Base-by-base conservation (phyloP, 1,140 invertebrate genomes). In the Panagrolaimus sp. region DNA sequence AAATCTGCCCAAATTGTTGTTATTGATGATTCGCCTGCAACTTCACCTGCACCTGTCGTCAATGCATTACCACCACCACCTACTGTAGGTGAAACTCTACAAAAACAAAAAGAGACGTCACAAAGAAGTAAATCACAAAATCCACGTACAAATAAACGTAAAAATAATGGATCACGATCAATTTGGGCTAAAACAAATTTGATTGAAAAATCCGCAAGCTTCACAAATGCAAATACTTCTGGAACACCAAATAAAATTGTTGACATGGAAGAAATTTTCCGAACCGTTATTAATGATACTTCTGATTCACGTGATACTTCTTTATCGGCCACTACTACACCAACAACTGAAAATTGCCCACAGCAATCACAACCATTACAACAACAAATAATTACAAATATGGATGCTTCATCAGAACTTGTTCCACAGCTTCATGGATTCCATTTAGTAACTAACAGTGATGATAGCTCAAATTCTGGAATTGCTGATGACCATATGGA, bases 231-330 rank as follows among this genome's bases (percentile, higher is more conserved):
- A 27, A 57, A 20, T 11, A 25, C 51, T 25, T 57, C 51, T 25
- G 20, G 20, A 57, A 27, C 51, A 2, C 51, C 51, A 57, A 25
- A 9, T 4, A 57, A 27, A 27, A 8, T 57, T 27, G 51, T 57
- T n/a, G 51, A 57, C 8, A 57, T 57, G 51, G 51, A 57, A 20
- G 51, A 57, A 20, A 57, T 57, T 27, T 57, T 57, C n/a, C n/a
- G 51, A 20, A 57, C 51, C 20, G 51, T 57, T 27, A 57, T 57
- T 16, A 57, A 57, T 16, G 51, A 57, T 57, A 27, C 51, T 16
- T 25, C 20, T 11, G 9, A 27, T 16, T 57, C 51, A 0, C 13
- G 9, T 11, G 51, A 57, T 25, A 27, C 51, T 5, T 38, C 7
- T 38, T 38, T 38, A 7, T 38, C 31, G 7, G n/a, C n/a, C n/a